Base-by-base conservation (phyloP, 2,113 vertebrate species). In the Centropristis striata region DNA sequence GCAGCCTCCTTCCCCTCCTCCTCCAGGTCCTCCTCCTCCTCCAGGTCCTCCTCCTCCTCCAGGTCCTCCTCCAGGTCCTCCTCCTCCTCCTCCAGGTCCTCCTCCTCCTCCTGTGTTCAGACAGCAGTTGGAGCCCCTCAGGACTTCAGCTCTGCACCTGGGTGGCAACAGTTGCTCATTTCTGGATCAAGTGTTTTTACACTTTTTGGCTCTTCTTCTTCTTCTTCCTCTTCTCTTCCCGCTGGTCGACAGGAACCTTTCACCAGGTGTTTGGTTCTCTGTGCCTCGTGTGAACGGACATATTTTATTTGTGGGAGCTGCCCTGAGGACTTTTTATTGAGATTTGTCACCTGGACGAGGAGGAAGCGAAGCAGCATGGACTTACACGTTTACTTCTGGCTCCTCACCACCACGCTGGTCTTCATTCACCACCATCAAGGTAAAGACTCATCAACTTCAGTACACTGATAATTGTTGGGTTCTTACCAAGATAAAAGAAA, bases 371-470 rank as follows among this genome's bases (percentile, higher is more conserved):
- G 10, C 75, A 79, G 42, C 21, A 91, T 92, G 91, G 88, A 91
- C 60, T 20, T 46, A 12, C 32, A 75, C 47, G 28, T 78, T 8
- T 53, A 65, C 49, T 10, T 81, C 1, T 89, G 86, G 73, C 15
- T 91, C 18, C 53, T 92, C 8, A n/a, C 75, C 39, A 27, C 54
- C 0, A 53, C 75, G 4, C 70, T 92, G n/a, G 37, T 78, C 55
- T 21, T 91, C 68, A 51, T 85, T 64, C 88, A 81, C 12, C 86
- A 86, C 76, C 57, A 77, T 21, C 73, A 83, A 85, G 91, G 89
- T 92, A 86, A 3, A 32, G 32, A 32, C 4, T 32, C 32, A n/a
- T n/a, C n/a, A n/a, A n/a, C n/a, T n/a, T n/a, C n/a, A n/a, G n/a
- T n/a, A n/a, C n/a, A n/a, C n/a, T n/a, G n/a, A n/a, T n/a, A n/a